Conservation (phyloP, 2,113 vertebrate species). For the Bettongia penicillata region DNA sequence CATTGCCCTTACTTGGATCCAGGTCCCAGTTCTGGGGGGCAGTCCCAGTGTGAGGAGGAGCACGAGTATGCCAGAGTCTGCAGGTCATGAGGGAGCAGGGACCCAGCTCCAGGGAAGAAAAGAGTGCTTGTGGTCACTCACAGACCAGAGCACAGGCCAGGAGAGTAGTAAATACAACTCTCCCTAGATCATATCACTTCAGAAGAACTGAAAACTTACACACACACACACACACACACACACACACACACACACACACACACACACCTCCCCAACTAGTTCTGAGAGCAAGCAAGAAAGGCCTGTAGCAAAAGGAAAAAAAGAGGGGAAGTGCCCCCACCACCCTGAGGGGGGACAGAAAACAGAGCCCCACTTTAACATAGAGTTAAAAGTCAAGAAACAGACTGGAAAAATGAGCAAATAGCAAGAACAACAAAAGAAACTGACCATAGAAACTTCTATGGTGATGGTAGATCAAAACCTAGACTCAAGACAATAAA, state of each 20-base stretch:
- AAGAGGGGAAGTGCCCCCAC: no score
- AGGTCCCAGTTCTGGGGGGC: neutral
- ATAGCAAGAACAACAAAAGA: neutral
- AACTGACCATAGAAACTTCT: neutral
- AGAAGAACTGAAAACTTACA: neutral
- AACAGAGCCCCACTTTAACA: neutral
- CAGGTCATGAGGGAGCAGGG: no score
- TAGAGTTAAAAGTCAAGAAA: neutral
- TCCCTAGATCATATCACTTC: neutral
- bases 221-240: no score
- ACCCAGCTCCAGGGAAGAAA: neutral
- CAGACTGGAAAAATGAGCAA: neutral
- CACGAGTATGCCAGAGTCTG: no score
- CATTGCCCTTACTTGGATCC: neutral
- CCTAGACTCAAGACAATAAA: neutral
- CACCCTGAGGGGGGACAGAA: no score
- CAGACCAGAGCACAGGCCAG: neutral
- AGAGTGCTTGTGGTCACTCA: neutral
- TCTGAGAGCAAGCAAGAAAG: neutral
- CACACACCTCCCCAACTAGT: no score
- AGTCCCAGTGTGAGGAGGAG: neutral
- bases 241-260: no score
- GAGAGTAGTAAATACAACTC: neutral
- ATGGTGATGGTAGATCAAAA: neutral
- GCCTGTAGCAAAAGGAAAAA: neutral